Base-by-base conservation (phyloP, 2,797 vertebrate species). In the Carapus acus region DNA sequence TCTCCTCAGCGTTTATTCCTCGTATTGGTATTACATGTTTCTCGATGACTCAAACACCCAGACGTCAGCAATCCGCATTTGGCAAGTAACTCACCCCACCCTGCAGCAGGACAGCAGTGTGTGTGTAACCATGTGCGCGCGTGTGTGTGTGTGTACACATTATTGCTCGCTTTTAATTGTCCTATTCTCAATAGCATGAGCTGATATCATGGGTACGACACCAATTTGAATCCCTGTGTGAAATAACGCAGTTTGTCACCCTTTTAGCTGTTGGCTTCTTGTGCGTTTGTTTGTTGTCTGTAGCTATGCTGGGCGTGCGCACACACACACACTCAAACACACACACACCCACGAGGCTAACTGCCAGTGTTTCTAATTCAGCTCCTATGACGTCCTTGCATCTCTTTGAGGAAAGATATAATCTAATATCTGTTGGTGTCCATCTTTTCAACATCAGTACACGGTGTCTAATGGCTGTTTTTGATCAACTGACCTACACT, bases 181-280 rank as follows among this genome's bases (percentile, higher is more conserved):
- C 16, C 54, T 46, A 48, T 62, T 46, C 17, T 37, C 15, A 47
- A 14, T 45, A 54, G 18, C 44, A 58, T 48, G 36, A 24, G 44
- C 36, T 42, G 8, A 58, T 53, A 49, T 31, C 55, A 56, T 20
- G 23, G 36, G 8, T 27, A 12, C 50, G 67, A 37, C 19, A 52
- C 45, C 43, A 62, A 23, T 73, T 65, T 40, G 39, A 54, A 29
- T 34, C 29, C 23, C 3, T 1, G 22, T 68, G 63, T 60, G 60
- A 72, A 62, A 61, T 65, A 60, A 68, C 54, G 42, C 42, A 49
- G 41, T 53, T 52, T 27, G 49, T 68, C 27, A 21, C 34, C 19
- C 50, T 31, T 20, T 11, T 17, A 18, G 46, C 1, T 49, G 59
- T 61, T n/a, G n/a, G n/a, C n/a, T n/a, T n/a, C n/a, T 62, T 44